A percentile compares a stretch with the other conserved stretches of the same genome.
Evolutionary conservation across 2,888 invertebrate species (phyloP).

Genomic region (Drosophila helvetica): DNA sequence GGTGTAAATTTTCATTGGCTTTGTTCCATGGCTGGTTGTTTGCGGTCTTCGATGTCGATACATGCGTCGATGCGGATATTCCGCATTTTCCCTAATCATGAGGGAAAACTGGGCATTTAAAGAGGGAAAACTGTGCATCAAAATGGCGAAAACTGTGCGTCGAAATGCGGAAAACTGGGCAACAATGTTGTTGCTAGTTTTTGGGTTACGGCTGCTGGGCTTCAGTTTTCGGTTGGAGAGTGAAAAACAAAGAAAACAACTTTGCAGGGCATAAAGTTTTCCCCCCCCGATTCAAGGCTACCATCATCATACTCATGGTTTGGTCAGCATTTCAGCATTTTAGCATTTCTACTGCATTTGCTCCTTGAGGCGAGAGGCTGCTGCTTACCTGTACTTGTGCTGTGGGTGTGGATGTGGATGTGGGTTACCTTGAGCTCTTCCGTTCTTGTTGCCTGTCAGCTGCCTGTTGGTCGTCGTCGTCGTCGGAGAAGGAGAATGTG

Average conservation of each 20-base stretch:
- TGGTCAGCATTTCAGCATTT: conserved; percentile 40
- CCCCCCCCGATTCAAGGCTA: conserved; percentile 27
- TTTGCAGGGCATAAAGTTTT: conserved; percentile 39
- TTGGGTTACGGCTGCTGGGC: neutral
- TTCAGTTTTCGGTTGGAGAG: conserved; percentile 11
- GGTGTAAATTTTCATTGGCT: conserved; percentile 38
- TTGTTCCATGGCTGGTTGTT: neutral
- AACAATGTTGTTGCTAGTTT: too few species aligned
- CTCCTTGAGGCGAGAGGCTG: conserved; percentile 10
- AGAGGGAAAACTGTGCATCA: too few species aligned
- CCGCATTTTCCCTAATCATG: conserved; percentile 19
- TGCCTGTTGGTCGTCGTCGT: neutral
- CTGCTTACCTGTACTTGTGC: neutral
- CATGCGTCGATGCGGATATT: neutral
- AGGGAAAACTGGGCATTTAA: conserved; percentile 4
- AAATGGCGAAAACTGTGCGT: too few species aligned
- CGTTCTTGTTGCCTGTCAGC: neutral
- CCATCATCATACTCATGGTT: neutral
- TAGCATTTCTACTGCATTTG: conserved; percentile 6
- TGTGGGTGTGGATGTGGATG: neutral
- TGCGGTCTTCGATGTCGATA: conserved; percentile 23
- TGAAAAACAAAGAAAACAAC: conserved; percentile 44
- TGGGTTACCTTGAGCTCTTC: conserved; percentile 7
- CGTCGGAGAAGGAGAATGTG: neutral
- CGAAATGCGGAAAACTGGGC: too few species aligned